Conservation (phyloP, 2,888 invertebrate genomes). For the Cosmopolites sordidus region DNA sequence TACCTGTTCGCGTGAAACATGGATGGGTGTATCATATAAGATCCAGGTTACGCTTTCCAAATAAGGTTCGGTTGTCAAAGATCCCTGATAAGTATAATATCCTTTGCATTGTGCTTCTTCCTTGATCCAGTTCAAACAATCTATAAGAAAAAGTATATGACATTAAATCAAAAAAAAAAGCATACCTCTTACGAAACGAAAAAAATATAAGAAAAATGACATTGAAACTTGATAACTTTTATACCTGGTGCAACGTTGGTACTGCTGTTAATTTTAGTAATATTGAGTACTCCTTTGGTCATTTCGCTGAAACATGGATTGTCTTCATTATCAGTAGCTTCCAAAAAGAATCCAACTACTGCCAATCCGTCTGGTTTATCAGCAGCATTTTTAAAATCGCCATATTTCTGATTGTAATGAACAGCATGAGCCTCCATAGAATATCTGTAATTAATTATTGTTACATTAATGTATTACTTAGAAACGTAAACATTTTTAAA, state of each 20-base stretch:
- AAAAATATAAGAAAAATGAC: too few species aligned
- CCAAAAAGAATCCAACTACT: constrained; percentile 64
- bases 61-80: constrained; percentile 67
- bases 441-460: constrained; percentile 57
- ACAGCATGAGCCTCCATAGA: constrained; percentile 78
- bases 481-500: too few species aligned
- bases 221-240: too few species aligned
- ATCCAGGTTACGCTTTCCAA: constrained; percentile 73
- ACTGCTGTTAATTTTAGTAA: constrained; percentile 41
- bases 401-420: constrained; percentile 69
- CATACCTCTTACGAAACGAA: too few species aligned
- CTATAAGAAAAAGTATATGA: constrained; percentile 46
- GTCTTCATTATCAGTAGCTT: constrained; percentile 46
- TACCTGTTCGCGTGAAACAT: constrained; percentile 65
- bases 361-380: constrained; percentile 67
- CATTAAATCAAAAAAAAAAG: neutral
- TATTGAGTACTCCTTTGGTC: constrained; percentile 43
- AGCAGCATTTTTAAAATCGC: constrained; percentile 59
- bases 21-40: constrained; percentile 64
- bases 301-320: constrained; percentile 46
- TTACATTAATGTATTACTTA: too few species aligned
- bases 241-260: constrained; percentile 15
- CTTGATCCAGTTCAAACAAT: constrained; percentile 66
- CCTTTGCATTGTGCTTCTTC: constrained; percentile 63
- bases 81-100: constrained; percentile 70